Conservation (phyloP, 2,797 vertebrate genomes). For the Eremophila alpestris region DNA sequence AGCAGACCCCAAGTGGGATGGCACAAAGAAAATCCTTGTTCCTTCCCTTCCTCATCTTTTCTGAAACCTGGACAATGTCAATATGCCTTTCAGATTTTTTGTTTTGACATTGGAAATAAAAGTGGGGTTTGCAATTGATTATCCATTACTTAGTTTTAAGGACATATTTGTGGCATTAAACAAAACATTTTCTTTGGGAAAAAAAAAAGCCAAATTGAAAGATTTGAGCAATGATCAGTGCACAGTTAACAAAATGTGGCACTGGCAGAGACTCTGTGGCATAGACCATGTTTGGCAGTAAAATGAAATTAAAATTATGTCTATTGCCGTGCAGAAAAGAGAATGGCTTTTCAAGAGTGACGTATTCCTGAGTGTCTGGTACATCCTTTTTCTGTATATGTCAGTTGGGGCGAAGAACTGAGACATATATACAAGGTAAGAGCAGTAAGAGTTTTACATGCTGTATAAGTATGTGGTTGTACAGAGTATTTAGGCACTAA, state of each 20-base stretch:
- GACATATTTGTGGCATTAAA: background rate
- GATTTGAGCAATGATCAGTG: background rate
- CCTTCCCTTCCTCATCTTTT: background rate
- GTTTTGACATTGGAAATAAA: background rate
- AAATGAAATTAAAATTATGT: background rate
- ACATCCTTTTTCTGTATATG: background rate
- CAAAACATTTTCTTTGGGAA: fast-evolving
- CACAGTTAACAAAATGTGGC: background rate
- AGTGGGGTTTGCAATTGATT: fast-evolving
- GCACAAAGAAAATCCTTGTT: background rate
- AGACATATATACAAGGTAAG: background rate
- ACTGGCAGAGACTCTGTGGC: background rate
- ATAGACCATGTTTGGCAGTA: background rate
- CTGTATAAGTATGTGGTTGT: background rate
- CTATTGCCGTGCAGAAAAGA: background rate
- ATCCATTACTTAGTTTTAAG: background rate
- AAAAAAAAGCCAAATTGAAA: background rate
- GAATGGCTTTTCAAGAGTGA: background rate
- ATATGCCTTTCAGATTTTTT: background rate
- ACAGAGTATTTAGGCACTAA: background rate
- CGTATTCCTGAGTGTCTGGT: background rate
- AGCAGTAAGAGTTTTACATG: background rate
- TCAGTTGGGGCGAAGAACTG: background rate
- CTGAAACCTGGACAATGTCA: background rate
- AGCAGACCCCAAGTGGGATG: background rate